Base-by-base conservation (phyloP, 1,140 invertebrate genomes). In the Hylyphantes graminicola region DNA sequence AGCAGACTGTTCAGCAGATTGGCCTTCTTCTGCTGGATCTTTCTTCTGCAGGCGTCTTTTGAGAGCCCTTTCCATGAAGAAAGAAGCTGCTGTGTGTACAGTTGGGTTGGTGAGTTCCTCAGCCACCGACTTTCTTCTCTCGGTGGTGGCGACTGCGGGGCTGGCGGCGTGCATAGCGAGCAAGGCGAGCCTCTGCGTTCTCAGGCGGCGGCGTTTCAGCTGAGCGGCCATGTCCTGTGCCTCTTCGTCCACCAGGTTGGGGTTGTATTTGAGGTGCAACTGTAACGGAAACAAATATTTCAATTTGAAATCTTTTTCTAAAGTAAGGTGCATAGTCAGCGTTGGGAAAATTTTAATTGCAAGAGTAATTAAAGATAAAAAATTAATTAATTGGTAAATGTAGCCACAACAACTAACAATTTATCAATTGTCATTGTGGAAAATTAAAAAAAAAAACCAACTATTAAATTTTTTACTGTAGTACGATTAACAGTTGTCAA, bases 181-280 rank as follows among this genome's bases (percentile, higher is more conserved):
- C 35, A 87, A 67, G 12, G 87, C 88, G 72, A 90, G 86, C 11
- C 89, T 84, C 6, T 88, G 86, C n/a, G 89, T 87, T n/a, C 88
- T 87, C 8, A 88, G 48, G 50, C 87, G 87, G 2, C 89, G 87
- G 8, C 82, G 81, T 61, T 87, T 86, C 9, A 90, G 85, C 50
- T 90, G 90, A 2, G 87, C 86, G 2, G 74, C 68, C 48, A 90
- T 67, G 64, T 90, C 89, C 76, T 89, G 87, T 12, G 89, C 86
- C 48, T 90, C 89, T 65, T 90, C 90, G 64, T 90, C 90, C 17
- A 90, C 88, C 70, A 90, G 85, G 74, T 90, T 90, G 0, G 87
- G 89, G 75, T 90, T 90, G 87, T 90, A 89, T 83, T 88, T 89
- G 10, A 89, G 86, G 77, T 90, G 89, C 19, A 89, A 87, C 90